Evolutionary conservation across 2,888 invertebrate species (phyloP), one percentile per base, ranked within the genome.

Genomic region (Bellardia pandia): DNA sequence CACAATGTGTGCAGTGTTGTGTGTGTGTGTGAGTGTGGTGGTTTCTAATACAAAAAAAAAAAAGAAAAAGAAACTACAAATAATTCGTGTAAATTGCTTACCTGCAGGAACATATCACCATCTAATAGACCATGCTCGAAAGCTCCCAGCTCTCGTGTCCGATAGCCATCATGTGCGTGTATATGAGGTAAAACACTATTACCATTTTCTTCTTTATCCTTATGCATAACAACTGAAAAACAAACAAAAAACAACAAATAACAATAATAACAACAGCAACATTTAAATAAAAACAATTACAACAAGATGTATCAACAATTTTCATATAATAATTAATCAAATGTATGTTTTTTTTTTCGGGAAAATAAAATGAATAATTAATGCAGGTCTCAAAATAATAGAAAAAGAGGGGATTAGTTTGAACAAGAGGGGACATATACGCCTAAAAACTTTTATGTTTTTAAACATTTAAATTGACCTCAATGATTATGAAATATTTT

Each of bases 21-120:
- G 37, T 37, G 37, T 37, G 37, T 37, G 37, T 37, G 37, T 4
- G 4, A 4, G 4, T 51, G 13, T 51, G 23, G 23, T 23, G 4
- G 33, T 9, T 30, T 3, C n/a, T 13, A 33, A 14, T 14, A n/a
- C 2, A 37, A 37, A 62, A 42, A 2, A 42, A 23, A 23, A 23
- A 23, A 23, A 23, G 23, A 23, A 23, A 23, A 23, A 23, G 23
- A 23, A 23, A 23, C 23, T 23, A 23, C 2, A 45, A 48, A 53
- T 71, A n/a, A 48, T 45, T 42, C 23, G 16, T 51, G n/a, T 33
- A 76, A 53, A 51, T 14, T 72, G 89, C 92, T 94, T 95, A 98
- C 98, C 97, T 98, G 98, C 91, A 98, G 95, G 95, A 98, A 98
- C 96, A 98, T 97, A 94, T 98, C 98, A 90, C 98, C 98, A 93